Conservation (phyloP, 1,140 invertebrate species). For the Phocides pigmalion region DNA sequence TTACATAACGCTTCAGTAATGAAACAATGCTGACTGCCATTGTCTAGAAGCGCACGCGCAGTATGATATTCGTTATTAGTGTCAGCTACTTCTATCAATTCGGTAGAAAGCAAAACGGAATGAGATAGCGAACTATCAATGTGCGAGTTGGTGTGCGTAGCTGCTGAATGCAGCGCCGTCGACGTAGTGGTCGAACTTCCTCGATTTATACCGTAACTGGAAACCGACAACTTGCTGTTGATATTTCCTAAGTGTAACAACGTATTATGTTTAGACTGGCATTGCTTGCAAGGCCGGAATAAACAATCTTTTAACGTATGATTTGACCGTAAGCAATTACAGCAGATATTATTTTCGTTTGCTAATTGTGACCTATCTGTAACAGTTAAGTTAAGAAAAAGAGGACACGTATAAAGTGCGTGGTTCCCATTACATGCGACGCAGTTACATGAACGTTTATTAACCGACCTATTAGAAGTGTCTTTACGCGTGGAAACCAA, state of each 20-base stretch:
- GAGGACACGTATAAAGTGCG: constrained; percentile 34
- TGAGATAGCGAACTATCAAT: neutral
- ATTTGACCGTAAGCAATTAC: constrained; percentile 35
- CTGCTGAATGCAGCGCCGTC: neutral
- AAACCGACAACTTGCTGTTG: too few relatives aligned
- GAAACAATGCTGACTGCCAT: constrained; percentile 40
- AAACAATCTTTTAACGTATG: constrained; percentile 20
- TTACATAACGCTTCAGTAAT: constrained; percentile 33
- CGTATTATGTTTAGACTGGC: constrained; percentile 20
- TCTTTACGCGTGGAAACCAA: too few relatives aligned
- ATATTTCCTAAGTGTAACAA: constrained; percentile 8
- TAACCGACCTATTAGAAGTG: constrained; percentile 5
- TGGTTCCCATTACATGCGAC: constrained; percentile 19
- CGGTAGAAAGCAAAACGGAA: constrained; percentile 30
- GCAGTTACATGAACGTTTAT: constrained; percentile 13
- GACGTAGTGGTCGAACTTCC: too few relatives aligned
- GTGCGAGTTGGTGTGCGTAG: neutral
- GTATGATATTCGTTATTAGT: constrained; percentile 29
- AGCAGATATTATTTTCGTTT: constrained; percentile 30
- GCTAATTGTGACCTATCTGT: constrained; percentile 29
- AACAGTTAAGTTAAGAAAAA: constrained; percentile 31
- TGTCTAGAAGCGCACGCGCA: constrained; percentile 36
- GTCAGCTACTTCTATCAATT: constrained; percentile 33
- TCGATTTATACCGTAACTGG: too few relatives aligned
- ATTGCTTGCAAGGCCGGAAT: constrained; percentile 23